Evolutionary conservation across 2,113 vertebrate species (phyloP).

Genomic region (Delphinus delphis): DNA sequence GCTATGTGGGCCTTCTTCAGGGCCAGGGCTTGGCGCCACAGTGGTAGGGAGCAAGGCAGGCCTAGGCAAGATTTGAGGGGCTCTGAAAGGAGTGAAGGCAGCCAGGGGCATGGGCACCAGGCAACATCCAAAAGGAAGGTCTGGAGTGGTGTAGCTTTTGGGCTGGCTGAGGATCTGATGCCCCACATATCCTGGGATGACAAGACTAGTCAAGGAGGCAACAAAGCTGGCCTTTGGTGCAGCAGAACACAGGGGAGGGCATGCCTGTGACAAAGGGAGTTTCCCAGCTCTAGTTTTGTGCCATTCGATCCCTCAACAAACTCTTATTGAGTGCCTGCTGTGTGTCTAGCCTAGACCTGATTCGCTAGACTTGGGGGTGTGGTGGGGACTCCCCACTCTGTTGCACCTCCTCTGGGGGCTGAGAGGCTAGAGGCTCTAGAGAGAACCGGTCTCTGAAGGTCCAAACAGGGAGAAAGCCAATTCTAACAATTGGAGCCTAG

Average conservation of each 20-base stretch:
- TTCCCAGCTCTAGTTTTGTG: neutral
- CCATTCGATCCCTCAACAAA: neutral
- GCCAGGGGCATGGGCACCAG: neutral
- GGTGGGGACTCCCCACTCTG: neutral
- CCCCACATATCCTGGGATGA: neutral
- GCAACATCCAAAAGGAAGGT: neutral
- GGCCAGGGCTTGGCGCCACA: neutral
- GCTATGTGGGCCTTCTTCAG: neutral
- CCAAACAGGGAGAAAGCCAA: neutral
- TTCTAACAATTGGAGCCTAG: neutral
- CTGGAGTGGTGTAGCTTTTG: neutral
- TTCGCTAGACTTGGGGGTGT: neutral
- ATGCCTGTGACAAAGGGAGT: slow-evolving; percentile 25
- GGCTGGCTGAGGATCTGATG: neutral
- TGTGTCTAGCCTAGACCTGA: neutral
- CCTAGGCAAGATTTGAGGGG: neutral
- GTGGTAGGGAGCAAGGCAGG: neutral
- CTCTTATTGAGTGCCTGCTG: neutral
- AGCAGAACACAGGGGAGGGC: neutral
- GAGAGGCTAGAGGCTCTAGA: neutral
- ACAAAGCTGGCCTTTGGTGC: neutral
- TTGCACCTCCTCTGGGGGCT: neutral
- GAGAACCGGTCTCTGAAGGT: neutral
- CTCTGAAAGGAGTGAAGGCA: neutral
- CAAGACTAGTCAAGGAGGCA: neutral